These are phyloP conservation scores for Agrypnia vestita DNA, from an alignment of 1,140 invertebrate species.

Conservation along the genomic window DNA sequence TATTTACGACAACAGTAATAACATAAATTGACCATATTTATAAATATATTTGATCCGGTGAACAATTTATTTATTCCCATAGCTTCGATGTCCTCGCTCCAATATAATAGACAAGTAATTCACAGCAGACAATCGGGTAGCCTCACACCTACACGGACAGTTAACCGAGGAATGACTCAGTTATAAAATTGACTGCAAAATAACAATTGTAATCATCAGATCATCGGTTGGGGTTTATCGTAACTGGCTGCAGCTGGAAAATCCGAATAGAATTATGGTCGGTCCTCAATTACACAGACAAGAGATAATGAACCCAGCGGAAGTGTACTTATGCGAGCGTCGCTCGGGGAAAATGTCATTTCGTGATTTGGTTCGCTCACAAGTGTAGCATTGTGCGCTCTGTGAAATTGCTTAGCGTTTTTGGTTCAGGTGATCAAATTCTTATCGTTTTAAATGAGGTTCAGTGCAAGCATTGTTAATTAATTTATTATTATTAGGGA, in stretches of 20 bases:
- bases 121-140: constrained; percentile 27
- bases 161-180: constrained; percentile 11
- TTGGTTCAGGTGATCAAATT: neutral
- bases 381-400: neutral
- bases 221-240: neutral
- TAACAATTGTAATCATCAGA: neutral
- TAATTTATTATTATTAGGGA: too few species aligned
- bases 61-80: too few species aligned
- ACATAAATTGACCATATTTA: too few species aligned
- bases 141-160: constrained; percentile 5
- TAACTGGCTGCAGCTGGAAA: constrained; percentile 18
- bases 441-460: neutral
- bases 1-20: too few species aligned
- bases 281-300: constrained; percentile 1
- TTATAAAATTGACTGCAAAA: constrained; percentile 34
- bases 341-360: constrained; percentile 24
- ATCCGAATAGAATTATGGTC: constrained; percentile 27
- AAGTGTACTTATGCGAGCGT: constrained; percentile 32
- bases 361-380: constrained; percentile 1
- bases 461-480: too few species aligned
- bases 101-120: constrained; percentile 1
- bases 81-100: neutral
- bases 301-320: constrained; percentile 26
- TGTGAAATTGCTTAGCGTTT: neutral
- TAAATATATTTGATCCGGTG: too few species aligned